Evolutionary conservation across 2,888 invertebrate species (phyloP).

Genomic region (Polydrusus cervinus): DNA sequence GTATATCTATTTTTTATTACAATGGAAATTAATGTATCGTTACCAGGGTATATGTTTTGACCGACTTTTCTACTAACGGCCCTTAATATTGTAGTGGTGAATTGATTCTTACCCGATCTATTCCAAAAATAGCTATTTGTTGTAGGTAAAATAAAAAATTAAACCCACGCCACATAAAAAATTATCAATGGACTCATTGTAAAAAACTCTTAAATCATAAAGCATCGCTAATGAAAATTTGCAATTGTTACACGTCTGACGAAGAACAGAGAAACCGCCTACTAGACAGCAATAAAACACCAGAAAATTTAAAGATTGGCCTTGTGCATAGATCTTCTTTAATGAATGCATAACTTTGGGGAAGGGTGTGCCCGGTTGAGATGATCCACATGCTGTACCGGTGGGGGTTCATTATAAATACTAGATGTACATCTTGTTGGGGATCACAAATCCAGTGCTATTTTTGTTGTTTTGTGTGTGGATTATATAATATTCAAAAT

Average conservation of each 20-base stretch:
- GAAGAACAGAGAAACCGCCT: conserved; percentile 20
- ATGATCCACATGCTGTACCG: conserved; percentile 59
- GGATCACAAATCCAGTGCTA: conserved; percentile 49
- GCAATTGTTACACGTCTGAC: conserved; percentile 4
- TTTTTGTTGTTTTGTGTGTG: conserved; percentile 45
- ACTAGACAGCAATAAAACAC: conserved; percentile 38
- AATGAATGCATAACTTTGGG: conserved; percentile 58
- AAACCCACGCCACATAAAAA: neutral
- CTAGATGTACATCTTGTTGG: conserved; percentile 47
- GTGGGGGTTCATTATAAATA: conserved; percentile 65
- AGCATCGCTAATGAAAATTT: conserved; percentile 6
- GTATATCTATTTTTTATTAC: no score
- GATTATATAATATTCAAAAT: conserved; percentile 41
- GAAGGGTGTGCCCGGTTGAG: conserved; percentile 62
- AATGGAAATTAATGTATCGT: no score
- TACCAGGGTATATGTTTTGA: no score
- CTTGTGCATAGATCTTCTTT: conserved; percentile 44
- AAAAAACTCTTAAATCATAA: conserved; percentile 32
- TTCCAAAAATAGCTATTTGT: no score
- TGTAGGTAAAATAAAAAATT: neutral
- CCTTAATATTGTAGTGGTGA: no score
- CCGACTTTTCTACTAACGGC: no score
- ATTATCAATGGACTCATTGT: neutral
- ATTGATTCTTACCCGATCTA: no score
- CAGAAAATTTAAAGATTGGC: conserved; percentile 41